Base-by-base conservation (phyloP, 2,888 invertebrate genomes). In the Opisthograptis luteolata region DNA sequence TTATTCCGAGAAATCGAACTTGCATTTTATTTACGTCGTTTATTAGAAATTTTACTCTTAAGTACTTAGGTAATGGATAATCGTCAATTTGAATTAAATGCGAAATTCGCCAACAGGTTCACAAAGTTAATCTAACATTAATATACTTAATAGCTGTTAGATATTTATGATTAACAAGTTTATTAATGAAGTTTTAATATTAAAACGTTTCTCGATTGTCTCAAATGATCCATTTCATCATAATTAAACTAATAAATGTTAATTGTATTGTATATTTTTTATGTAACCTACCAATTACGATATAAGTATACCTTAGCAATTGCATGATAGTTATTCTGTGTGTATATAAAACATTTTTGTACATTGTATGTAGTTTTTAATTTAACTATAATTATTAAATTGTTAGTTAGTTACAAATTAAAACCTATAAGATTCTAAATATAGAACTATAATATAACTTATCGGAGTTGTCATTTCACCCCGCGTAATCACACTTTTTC, bases 311-410 rank as follows among this genome's bases (percentile, higher is more conserved):
- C 10, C n/a, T 43, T 73, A 82, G 79, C 72, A 53, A 72, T 66
- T 84, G 81, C 87, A 84, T 87, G 81, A 69, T 46, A 51, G 41
- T 55, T 59, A 51, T 57, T 59, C 58, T 73, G 79, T 89, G 87
- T 89, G 87, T 86, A 88, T 88, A 87, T 82, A 81, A 77, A 58
- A 72, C 79, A 85, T 81, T 88, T 88, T 90, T 90, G 88, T 89
- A 89, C 88, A 89, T 62, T 62, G 25, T 49, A 59, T 87, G 80
- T 89, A 88, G 85, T 72, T 78, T 82, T 81, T 87, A 84, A 84
- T 87, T 89, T 88, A 85, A 87, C 77, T 80, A 34, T 51, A 81
- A n/a, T 84, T 79, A 71, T 74, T 73, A 64, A 71, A 56, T 55
- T 72, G 55, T 66, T 81, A 83, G 75, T 79, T 87, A 86, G 84